These are phyloP conservation scores for Bhutanitis thaidina DNA, from an alignment of 2,888 invertebrate species.

Conservation along the genomic window DNA sequence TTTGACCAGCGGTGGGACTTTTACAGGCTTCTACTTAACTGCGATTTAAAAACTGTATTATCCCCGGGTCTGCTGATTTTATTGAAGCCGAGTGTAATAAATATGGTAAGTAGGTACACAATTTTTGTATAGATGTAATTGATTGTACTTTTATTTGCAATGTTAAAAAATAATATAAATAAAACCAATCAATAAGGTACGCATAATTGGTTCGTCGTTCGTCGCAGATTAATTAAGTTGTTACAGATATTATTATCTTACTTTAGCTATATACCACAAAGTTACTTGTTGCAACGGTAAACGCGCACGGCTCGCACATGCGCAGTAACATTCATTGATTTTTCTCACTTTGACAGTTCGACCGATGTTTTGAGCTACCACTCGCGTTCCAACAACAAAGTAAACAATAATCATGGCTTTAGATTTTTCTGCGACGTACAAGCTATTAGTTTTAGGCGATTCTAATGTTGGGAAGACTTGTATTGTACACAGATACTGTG, in stretches of 20 bases:
- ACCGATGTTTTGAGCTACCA: slow-evolving; percentile 66
- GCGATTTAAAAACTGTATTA: too few relatives aligned
- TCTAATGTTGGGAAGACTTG: slow-evolving; percentile 95
- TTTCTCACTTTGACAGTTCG: slow-evolving; percentile 75
- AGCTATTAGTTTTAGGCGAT: slow-evolving; percentile 91
- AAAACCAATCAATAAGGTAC: too few relatives aligned
- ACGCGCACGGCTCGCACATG: slow-evolving; percentile 63
- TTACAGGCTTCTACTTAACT: not conserved
- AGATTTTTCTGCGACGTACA: slow-evolving; percentile 92
- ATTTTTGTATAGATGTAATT: too few relatives aligned
- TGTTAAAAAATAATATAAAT: too few relatives aligned
- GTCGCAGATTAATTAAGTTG: not conserved
- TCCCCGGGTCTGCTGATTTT: too few relatives aligned
- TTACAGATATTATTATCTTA: slow-evolving; percentile 3
- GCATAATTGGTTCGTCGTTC: too few relatives aligned
- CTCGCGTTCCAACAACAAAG: slow-evolving; percentile 61
- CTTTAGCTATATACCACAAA: slow-evolving; percentile 26
- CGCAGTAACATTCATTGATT: slow-evolving; percentile 69
- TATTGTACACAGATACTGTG: slow-evolving; percentile 93
- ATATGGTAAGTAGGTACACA: too few relatives aligned
- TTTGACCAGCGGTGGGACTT: too few relatives aligned
- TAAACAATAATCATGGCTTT: slow-evolving; percentile 85
- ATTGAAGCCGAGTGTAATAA: too few relatives aligned
- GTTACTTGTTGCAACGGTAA: slow-evolving; percentile 56
- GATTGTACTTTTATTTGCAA: too few relatives aligned